Evolutionary conservation across 2,888 invertebrate genomes (phyloP).

Genomic region (Cheilosia scutellata): DNA sequence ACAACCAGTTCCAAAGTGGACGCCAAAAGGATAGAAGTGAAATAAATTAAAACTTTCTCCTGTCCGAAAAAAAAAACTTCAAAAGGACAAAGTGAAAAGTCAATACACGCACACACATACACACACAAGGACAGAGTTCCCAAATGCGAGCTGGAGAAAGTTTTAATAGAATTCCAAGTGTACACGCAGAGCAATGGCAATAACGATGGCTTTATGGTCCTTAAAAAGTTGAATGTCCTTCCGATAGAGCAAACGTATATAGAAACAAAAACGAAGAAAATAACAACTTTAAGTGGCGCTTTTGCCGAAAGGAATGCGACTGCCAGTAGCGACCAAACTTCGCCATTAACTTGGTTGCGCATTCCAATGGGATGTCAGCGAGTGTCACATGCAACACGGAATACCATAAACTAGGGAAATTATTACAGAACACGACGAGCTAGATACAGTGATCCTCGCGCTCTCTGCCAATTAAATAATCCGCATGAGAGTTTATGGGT

Average conservation of each 20-base stretch:
- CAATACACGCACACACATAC: slow-evolving; percentile 58
- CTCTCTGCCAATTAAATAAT: slow-evolving; percentile 52
- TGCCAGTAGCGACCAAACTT: slow-evolving; percentile 52
- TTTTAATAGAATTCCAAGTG: slow-evolving; percentile 74
- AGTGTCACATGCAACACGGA: slow-evolving; percentile 55
- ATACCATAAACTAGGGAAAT: slow-evolving; percentile 48
- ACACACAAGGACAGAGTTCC: slow-evolving; percentile 1
- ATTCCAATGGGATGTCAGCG: slow-evolving; percentile 58
- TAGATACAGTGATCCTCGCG: slow-evolving; percentile 34
- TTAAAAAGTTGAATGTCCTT: slow-evolving; percentile 70
- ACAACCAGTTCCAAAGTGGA: slow-evolving; percentile 8
- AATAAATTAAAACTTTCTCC: slow-evolving; percentile 74
- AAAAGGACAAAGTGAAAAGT: slow-evolving; percentile 72
- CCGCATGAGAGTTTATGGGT: slow-evolving; percentile 45
- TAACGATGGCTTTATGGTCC: slow-evolving; percentile 40
- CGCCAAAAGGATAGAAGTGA: slow-evolving; percentile 60
- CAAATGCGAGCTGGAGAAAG: slow-evolving; percentile 62
- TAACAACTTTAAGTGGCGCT: slow-evolving; percentile 32
- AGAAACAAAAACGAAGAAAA: not conserved
- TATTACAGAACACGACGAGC: slow-evolving; percentile 22
- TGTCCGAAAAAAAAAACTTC: slow-evolving; percentile 41
- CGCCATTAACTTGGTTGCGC: slow-evolving; percentile 49
- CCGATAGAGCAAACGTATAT: slow-evolving; percentile 13
- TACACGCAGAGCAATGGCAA: slow-evolving; percentile 52
- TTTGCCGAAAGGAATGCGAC: slow-evolving; percentile 3